phyloP scores from a whole-genome alignment of 1,140 invertebrate species.

The Papilio dardanus region DNA sequence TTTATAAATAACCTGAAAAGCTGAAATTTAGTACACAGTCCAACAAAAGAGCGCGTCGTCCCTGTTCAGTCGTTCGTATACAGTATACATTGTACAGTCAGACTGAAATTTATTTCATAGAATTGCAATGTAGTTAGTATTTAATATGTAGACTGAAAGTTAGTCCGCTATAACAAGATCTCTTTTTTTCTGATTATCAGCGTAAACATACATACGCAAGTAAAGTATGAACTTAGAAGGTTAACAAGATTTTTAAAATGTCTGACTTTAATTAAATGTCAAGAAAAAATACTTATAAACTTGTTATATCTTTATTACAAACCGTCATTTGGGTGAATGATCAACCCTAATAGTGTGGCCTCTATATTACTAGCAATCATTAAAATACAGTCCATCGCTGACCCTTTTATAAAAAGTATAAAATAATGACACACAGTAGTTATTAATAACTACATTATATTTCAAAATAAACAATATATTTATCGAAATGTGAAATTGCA shows the following conservation, averaged over 20 bases:
- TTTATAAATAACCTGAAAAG: not conserved
- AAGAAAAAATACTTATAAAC: not conserved
- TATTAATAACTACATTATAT: not conserved
- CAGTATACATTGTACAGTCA: too few species aligned
- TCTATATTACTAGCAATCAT: not conserved
- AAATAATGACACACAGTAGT: not conserved
- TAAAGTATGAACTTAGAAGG: slow-evolving; percentile 2
- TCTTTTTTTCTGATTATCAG: not conserved
- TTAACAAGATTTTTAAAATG: slow-evolving; percentile 2
- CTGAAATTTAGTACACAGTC: not conserved
- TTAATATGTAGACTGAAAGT: not conserved
- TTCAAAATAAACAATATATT: not conserved
- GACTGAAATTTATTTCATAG: not conserved
- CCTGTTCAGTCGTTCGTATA: too few species aligned
- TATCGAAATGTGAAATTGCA: not conserved
- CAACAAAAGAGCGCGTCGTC: not conserved
- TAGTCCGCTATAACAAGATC: not conserved
- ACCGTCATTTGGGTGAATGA: not conserved
- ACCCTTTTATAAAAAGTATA: not conserved
- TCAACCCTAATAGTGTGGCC: not conserved
- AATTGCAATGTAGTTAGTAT: not conserved
- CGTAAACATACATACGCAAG: not conserved
- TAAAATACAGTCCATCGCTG: not conserved
- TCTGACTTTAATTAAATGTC: slow-evolving; percentile 6
- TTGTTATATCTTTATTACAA: not conserved